phyloP scores from a whole-genome alignment of 2,888 invertebrate genomes.

The Notodonta ziczac region DNA sequence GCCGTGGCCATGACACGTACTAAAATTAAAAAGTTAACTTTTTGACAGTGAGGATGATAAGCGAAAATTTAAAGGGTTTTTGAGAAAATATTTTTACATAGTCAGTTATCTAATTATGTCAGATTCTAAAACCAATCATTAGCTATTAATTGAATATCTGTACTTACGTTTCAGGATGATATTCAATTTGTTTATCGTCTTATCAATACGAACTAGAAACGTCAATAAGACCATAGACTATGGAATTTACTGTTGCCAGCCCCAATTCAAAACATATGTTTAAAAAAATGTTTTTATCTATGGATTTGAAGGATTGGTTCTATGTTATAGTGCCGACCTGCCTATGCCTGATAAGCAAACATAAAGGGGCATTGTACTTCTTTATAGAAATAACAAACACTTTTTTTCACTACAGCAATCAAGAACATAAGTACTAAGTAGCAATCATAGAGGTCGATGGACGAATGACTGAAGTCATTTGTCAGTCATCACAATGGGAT shows the following conservation, averaged over 20 bases:
- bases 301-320: too few species aligned
- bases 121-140: background rate
- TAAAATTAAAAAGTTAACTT: constrained; percentile 51
- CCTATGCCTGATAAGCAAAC: too few species aligned
- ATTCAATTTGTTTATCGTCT: constrained; percentile 27
- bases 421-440: too few species aligned
- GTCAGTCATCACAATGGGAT: background rate
- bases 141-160: constrained; percentile 6
- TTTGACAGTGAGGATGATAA: constrained; percentile 51
- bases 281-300: background rate
- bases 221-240: constrained; percentile 30
- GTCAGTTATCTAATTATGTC: background rate
- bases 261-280: background rate
- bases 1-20: constrained; percentile 36
- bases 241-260: constrained; percentile 20
- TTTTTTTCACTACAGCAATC: too few species aligned
- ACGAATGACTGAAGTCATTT: background rate
- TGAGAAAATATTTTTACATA: background rate
- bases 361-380: too few species aligned
- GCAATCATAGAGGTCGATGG: background rate
- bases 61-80: constrained; percentile 15
- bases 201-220: constrained; percentile 12
- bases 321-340: too few species aligned
- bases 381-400: too few species aligned
- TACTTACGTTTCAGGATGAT: constrained; percentile 35